Evolutionary conservation across 2,888 invertebrate genomes (phyloP), one percentile per base, ranked within the genome.

Genomic region (Prenolepis imparis): DNA sequence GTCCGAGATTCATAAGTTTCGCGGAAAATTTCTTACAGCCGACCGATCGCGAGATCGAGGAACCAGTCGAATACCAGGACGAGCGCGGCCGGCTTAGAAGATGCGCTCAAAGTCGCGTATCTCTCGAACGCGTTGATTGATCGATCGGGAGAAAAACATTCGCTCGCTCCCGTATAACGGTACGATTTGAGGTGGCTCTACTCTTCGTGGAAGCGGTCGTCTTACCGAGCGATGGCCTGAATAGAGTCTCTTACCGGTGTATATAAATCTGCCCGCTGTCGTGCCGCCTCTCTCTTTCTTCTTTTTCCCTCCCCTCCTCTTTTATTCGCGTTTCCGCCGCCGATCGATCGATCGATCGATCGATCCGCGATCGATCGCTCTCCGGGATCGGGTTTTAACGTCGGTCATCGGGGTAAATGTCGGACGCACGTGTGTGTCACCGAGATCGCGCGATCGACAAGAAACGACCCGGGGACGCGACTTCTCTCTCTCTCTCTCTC

Each of bases 191-290:
- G 90, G 88, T 84, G 85, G 83, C 89, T 91, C 93, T 93, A 91
- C 93, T 93, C 93, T 93, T 92, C 90, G 93, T 93, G 93, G 93
- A 93, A 93, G 92, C 92, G 91, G 92, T 90, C 87, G 92, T 90
- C 87, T 78, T 63, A 39, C 66, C 88, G 67, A 87, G 88, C 85
- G 90, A 90, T 91, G 92, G 91, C 93, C 93, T 91, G 92, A 93
- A 92, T 93, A 93, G 92, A 91, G 89, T 36, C 78, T 78, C 73
- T 67, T 78, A 81, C 78, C 82, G 82, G 86, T 85, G 84, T 84
- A 89, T 89, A 91, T 87, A 83, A 88, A 88, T 86, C 86, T 85
- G 82, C 74, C 70, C 73, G 80, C 68, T 84, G 85, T 67, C 74
- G 59, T 32, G 41, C 8, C 32, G 39, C 24, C 55, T 68, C 52